These are phyloP conservation scores for Sinocyclocheilus maitianheensis DNA, from an alignment of 2,113 vertebrate genomes.

Conservation along the genomic window DNA sequence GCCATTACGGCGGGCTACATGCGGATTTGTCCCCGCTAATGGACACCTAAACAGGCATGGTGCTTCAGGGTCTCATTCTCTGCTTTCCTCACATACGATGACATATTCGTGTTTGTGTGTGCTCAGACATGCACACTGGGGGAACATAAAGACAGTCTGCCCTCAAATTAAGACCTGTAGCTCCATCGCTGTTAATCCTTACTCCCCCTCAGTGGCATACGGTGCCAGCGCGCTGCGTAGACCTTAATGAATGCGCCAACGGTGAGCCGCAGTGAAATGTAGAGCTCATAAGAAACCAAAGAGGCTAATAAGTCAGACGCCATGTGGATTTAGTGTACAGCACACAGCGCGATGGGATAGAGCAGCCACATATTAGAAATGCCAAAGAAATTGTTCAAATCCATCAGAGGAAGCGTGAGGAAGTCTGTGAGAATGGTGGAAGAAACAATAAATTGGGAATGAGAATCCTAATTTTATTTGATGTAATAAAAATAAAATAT, in stretches of 20 bases:
- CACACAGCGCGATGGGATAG: neutral
- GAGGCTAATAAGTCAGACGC: constrained; percentile 55
- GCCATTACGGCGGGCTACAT: constrained; percentile 54
- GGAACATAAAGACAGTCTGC: constrained; percentile 47
- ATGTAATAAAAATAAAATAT: constrained; percentile 21
- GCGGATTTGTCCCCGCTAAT: constrained; percentile 49
- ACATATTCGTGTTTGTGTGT: neutral
- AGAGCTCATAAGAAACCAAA: constrained; percentile 54
- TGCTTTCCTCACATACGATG: constrained; percentile 19
- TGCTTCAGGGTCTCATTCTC: constrained; percentile 36
- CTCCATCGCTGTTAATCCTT: constrained; percentile 47
- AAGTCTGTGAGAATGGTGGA: neutral
- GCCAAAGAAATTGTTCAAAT: constrained; percentile 35
- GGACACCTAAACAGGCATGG: constrained; percentile 47
- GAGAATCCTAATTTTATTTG: constrained; percentile 21
- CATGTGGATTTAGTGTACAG: constrained; percentile 49
- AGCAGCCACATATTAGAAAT: constrained; percentile 34
- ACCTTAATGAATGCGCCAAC: constrained; percentile 52
- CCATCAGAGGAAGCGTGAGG: constrained; percentile 14
- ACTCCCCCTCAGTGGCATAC: constrained; percentile 38
- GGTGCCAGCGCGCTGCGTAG: constrained; percentile 41
- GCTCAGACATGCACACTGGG: constrained; percentile 26
- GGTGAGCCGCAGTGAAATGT: constrained; percentile 51
- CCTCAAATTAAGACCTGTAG: constrained; percentile 56
- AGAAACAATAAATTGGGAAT: neutral